phyloP scores from a whole-genome alignment of 2,113 vertebrate species.

The Scartelaos histophorus region DNA sequence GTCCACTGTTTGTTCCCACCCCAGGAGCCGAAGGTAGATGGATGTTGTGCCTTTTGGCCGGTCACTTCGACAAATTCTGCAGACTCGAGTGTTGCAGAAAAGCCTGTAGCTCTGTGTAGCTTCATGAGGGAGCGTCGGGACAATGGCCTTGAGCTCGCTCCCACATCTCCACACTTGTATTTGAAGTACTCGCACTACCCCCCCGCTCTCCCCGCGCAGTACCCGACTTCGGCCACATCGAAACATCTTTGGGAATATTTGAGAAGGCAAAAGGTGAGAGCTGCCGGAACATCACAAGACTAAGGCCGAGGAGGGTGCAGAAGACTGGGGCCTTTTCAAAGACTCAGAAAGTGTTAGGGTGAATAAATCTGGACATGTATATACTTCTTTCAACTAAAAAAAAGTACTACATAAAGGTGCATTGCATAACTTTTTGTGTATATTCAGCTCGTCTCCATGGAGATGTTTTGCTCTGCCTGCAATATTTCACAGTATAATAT shows the following conservation, averaged over 20 bases:
- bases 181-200: constrained; percentile 55
- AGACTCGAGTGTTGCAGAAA: constrained; percentile 36
- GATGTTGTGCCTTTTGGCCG: constrained; percentile 28
- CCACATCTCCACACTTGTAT: constrained; percentile 23
- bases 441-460: neutral
- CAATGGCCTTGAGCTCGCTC: constrained; percentile 36
- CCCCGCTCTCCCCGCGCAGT: constrained; percentile 25
- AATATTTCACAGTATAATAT: neutral
- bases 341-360: constrained; percentile 7
- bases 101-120: constrained; percentile 19
- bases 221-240: constrained; percentile 15
- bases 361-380: neutral
- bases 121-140: constrained; percentile 23
- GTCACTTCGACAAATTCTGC: constrained; percentile 20
- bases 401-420: neutral
- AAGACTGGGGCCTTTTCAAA: constrained; percentile 13
- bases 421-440: neutral
- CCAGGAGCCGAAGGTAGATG: constrained; percentile 1
- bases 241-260: constrained; percentile 53
- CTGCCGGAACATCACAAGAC: constrained; percentile 34
- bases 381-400: neutral
- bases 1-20: neutral
- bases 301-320: constrained; percentile 12
- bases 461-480: neutral
- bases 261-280: constrained; percentile 51